These are phyloP conservation scores for Psilopsiagon aymara DNA, from an alignment of 2,113 vertebrate genomes.

Conservation along the genomic window DNA sequence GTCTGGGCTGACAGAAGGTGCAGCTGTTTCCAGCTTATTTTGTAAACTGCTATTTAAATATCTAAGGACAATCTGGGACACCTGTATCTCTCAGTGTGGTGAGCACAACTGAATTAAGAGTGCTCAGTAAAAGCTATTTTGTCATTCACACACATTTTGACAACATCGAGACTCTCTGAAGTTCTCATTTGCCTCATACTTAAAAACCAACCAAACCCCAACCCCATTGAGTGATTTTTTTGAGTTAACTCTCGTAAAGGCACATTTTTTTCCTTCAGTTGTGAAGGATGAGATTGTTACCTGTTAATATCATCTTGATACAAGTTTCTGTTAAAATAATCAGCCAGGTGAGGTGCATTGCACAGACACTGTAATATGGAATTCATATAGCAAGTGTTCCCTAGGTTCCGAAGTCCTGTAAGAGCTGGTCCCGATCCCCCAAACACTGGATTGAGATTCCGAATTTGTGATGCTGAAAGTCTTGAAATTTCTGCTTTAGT, in stretches of 20 bases:
- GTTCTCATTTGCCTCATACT: neutral
- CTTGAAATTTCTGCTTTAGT: slow-evolving; percentile 90
- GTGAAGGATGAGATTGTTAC: slow-evolving; percentile 64
- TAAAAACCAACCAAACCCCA: neutral
- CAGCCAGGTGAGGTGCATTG: slow-evolving; percentile 89
- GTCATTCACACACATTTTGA: neutral
- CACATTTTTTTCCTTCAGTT: neutral
- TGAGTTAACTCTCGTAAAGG: neutral
- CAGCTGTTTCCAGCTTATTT: neutral
- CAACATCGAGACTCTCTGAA: neutral
- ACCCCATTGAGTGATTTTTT: neutral
- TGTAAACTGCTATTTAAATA: neutral
- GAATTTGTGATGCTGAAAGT: slow-evolving; percentile 92
- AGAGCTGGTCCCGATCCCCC: slow-evolving; percentile 90
- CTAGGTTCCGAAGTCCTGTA: slow-evolving; percentile 94
- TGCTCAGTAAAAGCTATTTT: neutral
- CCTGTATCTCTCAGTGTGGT: neutral
- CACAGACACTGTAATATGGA: slow-evolving; percentile 97
- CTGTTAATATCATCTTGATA: slow-evolving; percentile 97
- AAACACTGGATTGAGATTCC: slow-evolving; percentile 93
- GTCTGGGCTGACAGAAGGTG: neutral
- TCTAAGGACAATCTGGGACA: neutral
- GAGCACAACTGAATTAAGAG: neutral
- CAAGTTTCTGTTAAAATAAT: slow-evolving; percentile 93
- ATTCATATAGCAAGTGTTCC: slow-evolving; percentile 99